These are phyloP conservation scores for Poeciliopsis infans DNA, from an alignment of 2,797 vertebrate genomes.

Conservation along the genomic window DNA sequence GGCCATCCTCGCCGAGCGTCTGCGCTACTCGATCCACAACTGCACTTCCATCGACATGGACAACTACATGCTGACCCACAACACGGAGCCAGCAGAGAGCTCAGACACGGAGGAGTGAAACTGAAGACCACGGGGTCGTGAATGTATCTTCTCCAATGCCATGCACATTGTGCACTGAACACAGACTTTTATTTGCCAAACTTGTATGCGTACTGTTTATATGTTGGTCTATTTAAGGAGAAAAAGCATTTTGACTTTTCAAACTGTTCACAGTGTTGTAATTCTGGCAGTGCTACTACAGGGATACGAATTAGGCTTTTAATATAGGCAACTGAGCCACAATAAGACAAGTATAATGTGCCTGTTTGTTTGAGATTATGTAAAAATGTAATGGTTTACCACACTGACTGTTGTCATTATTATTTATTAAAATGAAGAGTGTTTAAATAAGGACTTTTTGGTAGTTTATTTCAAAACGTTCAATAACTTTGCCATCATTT, in stretches of 20 bases:
- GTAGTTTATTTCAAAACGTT: not conserved
- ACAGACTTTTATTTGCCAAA: conserved; percentile 79
- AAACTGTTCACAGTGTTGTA: conserved; percentile 67
- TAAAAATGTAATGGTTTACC: conserved; percentile 65
- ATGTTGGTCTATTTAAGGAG: conserved; percentile 60
- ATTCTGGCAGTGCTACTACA: conserved; percentile 67
- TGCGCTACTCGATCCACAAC: conserved; percentile 88
- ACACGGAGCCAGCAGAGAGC: conserved; percentile 81
- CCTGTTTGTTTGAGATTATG: conserved; percentile 72
- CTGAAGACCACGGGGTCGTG: conserved; percentile 40
- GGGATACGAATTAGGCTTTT: conserved; percentile 55
- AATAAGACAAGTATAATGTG: conserved; percentile 60
- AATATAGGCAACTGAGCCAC: conserved; percentile 57
- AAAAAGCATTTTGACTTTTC: conserved; percentile 52
- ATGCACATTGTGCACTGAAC: conserved; percentile 79
- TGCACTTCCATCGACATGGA: conserved; percentile 88
- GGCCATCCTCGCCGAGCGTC: conserved; percentile 80
- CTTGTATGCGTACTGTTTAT: conserved; percentile 64
- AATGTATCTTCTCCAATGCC: conserved; percentile 74
- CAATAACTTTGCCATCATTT: not conserved
- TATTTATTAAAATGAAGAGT: conserved; percentile 75
- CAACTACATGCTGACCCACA: conserved; percentile 88
- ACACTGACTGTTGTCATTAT: conserved; percentile 47
- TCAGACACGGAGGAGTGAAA: conserved; percentile 82
- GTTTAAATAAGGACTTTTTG: conserved; percentile 62